Base-by-base conservation (phyloP, 1,140 invertebrate species). In the Scaptomyza montana region DNA sequence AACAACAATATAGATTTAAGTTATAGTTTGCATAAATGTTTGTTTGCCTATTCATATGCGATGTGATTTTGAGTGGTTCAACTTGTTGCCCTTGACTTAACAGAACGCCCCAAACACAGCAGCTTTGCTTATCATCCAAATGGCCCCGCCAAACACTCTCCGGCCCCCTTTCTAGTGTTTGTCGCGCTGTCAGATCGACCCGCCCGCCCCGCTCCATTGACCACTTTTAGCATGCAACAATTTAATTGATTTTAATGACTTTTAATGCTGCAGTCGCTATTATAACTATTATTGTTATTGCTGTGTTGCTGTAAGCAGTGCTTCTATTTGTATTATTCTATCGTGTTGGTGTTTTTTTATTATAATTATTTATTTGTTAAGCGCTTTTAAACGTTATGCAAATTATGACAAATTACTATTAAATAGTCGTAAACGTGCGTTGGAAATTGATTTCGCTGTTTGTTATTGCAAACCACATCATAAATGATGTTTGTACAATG, bases 341-440 rank as follows among this genome's bases (percentile, higher is more conserved):
- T 57, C 21, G 12, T 7, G 36, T 54, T 56, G 28, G 49, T 63
- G 53, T 21, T 41, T 59, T 49, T 50, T 70, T 61, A 45, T 66
- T 33, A 66, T 71, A 69, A 60, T 73, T 69, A 65, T 77, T 71
- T 69, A 57, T 65, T 72, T 74, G 81, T 56, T 76, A 78, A 81
- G 80, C 74, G 80, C 73, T 69, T 84, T 79, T 84, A 84, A 86
- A 77, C 82, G 78, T 68, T 87, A 89, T 84, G 84, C 77, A 89
- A 87, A 87, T 87, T 89, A 80, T 84, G 59, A 87, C 84, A 87
- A 87, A 87, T 87, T 73, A 81, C 82, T 89, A 80, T 87, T 89
- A 82, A 89, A 89, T 67, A 77, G 67, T 70, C 50, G 64, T 78
- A 87, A 81, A 72, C 57, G 74, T 78, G 77, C 67, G 64, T 80